Evolutionary conservation across 2,797 vertebrate genomes (phyloP).

Genomic region (Rachycentron canadum): DNA sequence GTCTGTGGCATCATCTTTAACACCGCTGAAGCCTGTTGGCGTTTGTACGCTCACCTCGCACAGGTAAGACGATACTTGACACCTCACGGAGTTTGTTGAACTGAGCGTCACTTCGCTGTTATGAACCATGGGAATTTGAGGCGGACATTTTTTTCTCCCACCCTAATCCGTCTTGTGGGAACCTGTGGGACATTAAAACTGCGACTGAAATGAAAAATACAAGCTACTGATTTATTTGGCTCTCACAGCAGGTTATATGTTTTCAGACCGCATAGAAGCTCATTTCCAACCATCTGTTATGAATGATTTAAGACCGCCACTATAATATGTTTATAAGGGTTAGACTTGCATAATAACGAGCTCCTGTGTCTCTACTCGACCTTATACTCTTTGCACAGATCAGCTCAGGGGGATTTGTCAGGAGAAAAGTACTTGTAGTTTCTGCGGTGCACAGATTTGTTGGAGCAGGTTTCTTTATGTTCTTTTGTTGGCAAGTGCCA

Average conservation of each 20-base stretch:
- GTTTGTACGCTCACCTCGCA: conserved; percentile 13
- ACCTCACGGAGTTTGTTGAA: background rate
- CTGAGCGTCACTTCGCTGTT: conserved; percentile 45
- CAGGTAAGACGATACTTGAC: conserved; percentile 60
- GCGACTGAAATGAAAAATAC: background rate
- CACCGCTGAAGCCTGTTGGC: background rate
- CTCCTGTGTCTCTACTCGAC: background rate
- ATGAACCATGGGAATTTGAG: conserved; percentile 67
- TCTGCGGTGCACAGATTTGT: conserved; percentile 45
- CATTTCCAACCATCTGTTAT: background rate
- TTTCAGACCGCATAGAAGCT: background rate
- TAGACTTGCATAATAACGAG: background rate
- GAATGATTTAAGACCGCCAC: background rate
- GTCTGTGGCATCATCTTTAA: background rate
- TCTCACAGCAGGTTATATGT: background rate
- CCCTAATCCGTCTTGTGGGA: conserved; percentile 57
- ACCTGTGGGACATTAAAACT: conserved; percentile 24
- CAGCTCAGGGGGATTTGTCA: background rate
- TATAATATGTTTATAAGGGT: conserved; percentile 24
- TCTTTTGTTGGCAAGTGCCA: conserved; percentile 33
- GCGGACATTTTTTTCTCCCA: conserved; percentile 75
- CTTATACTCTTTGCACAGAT: background rate
- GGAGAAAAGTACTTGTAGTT: background rate
- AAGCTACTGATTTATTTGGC: background rate
- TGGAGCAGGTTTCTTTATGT: conserved; percentile 18